Base-by-base conservation (phyloP, 2,797 vertebrate species). In the Synaphobranchus kaupii region DNA sequence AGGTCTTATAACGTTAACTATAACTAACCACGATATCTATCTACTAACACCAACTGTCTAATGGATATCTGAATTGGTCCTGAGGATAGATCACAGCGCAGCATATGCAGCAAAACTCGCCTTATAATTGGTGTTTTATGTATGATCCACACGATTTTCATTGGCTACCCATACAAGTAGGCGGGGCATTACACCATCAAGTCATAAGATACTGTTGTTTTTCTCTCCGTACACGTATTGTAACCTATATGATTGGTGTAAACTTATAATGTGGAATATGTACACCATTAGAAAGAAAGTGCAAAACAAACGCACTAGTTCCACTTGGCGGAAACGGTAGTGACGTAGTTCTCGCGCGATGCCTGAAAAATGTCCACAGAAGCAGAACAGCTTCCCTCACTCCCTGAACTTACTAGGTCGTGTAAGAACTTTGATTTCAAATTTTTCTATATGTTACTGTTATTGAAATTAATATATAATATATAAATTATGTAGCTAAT, bases 281-380 rank as follows among this genome's bases (percentile, higher is more conserved):
- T 78, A 47, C 31, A 78, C 34, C 34, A 78, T 8, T 78, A 15
- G 20, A 7, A 44, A 20, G 73, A 44, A 44, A 78, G 73, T 78
- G 60, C 60, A 9, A 66, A 25, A n/a, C 22, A 66, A 66, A 66
- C 22, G 7, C 60, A 1, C 60, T 66, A 2, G 6, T 44, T 17
- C 39, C 73, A 3, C 39, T 84, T 56, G n/a, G 58, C 34, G 84
- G 60, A 68, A 85, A 66, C 84, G 84, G 84, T 85, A 85, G 84
- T 85, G 44, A 85, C 84, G 84, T n/a, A 85, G 12, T 85, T 68
- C 15, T 15, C 60, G 84, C 84, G 84, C 58, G 31, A 48, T 47
- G 52, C 58, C 39, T 68, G 56, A 84, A 84, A 84, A 85, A n/a
- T 68, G 84, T 85, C 84, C 3, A 48, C 60, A 68, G 9, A 68